Percentiles rank a stretch among this genome's conserved stretches.
Conservation (phyloP, 2,797 vertebrate species). For the Cetoscarus ocellatus region DNA sequence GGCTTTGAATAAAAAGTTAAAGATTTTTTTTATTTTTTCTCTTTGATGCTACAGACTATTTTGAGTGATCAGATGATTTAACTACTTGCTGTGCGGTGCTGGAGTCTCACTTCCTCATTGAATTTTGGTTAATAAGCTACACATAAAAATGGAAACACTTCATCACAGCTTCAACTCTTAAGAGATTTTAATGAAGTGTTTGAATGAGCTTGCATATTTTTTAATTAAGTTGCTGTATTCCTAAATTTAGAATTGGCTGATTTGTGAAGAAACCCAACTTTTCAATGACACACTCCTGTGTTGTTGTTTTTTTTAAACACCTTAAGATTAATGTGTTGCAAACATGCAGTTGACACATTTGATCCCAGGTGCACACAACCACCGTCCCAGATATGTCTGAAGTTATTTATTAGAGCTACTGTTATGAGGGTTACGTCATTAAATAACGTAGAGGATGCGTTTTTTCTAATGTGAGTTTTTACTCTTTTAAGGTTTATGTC, state of each 20-base stretch:
- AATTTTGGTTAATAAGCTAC: neutral
- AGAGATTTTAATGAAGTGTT: neutral
- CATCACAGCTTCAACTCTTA: neutral
- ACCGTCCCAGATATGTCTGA: slow-evolving; percentile 63
- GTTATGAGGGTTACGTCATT: slow-evolving; percentile 42
- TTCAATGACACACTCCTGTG: slow-evolving; percentile 40
- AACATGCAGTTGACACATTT: slow-evolving; percentile 24
- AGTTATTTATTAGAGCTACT: slow-evolving; percentile 41
- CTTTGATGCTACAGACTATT: neutral
- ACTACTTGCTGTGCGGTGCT: neutral
- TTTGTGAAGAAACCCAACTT: slow-evolving; percentile 9
- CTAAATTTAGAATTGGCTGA: neutral
- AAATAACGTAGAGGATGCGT: neutral
- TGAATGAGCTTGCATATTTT: neutral
- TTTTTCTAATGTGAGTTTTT: neutral
- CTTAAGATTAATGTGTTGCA: slow-evolving; percentile 39
- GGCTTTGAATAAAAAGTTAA: neutral
- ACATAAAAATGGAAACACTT: no score
- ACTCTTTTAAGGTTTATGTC: slow-evolving; percentile 1
- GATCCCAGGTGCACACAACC: slow-evolving; percentile 25
- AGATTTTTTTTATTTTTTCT: neutral
- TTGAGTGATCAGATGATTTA: neutral
- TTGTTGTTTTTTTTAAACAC: neutral
- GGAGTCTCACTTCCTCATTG: neutral
- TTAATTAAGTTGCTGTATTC: neutral